phyloP scores from a whole-genome alignment of 2,113 vertebrate species.

The Callithrix jacchus region DNA sequence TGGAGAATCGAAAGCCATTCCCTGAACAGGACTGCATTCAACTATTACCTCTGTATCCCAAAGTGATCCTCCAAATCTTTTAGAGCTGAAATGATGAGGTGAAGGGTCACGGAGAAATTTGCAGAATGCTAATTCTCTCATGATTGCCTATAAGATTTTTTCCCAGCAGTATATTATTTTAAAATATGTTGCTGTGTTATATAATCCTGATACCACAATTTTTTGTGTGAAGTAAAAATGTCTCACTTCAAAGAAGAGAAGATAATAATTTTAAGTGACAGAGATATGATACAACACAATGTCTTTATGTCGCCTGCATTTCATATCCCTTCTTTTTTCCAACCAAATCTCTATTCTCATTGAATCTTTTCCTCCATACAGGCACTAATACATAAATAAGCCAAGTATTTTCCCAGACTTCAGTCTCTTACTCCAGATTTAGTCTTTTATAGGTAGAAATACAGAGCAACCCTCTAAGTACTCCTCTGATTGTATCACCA shows the following conservation, averaged over 20 bases:
- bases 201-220: background rate
- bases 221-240: background rate
- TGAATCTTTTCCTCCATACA: background rate
- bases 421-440: background rate
- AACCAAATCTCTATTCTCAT: background rate
- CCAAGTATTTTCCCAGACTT: background rate
- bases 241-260: background rate
- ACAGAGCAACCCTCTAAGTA: background rate
- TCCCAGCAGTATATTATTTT: slow-evolving; percentile 18
- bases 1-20: background rate
- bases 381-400: background rate
- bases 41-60: background rate
- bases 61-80: background rate
- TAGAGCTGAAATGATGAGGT: background rate
- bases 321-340: background rate
- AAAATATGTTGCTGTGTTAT: background rate
- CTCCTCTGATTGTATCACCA: background rate
- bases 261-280: background rate
- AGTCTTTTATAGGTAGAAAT: background rate
- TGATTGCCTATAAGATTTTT: background rate
- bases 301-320: background rate
- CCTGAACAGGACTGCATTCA: background rate
- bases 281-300: background rate
- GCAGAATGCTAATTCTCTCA: background rate
- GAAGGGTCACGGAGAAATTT: background rate